Conservation (phyloP, 1,140 invertebrate genomes). For the Sitodiplosis mosellana region DNA sequence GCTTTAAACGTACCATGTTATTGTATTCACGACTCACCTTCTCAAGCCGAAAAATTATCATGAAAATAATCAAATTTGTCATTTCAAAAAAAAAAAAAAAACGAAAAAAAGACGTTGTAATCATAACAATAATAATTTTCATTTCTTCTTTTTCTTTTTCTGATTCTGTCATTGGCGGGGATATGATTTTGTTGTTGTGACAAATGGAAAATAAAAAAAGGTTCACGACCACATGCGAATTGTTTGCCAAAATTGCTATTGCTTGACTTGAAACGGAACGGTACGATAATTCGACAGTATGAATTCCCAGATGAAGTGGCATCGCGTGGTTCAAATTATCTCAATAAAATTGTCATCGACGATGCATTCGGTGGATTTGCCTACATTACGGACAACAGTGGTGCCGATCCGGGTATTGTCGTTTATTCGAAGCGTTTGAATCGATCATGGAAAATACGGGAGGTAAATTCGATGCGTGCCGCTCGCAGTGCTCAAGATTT, state of each 20-base stretch:
- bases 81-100: no score
- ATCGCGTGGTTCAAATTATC: slow-evolving; percentile 29
- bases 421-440: slow-evolving; percentile 39
- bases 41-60: no score
- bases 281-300: slow-evolving; percentile 32
- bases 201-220: neutral
- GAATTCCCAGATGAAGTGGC: slow-evolving; percentile 33
- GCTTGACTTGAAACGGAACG: slow-evolving; percentile 40
- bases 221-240: neutral
- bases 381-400: slow-evolving; percentile 47
- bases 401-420: slow-evolving; percentile 45
- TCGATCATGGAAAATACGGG: slow-evolving; percentile 45
- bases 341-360: slow-evolving; percentile 50
- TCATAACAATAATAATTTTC: no score
- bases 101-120: no score
- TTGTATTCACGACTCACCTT: no score
- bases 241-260: slow-evolving; percentile 46
- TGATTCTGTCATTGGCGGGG: no score
- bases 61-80: no score
- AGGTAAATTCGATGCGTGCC: slow-evolving; percentile 37
- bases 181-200: no score
- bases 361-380: slow-evolving; percentile 42
- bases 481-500: slow-evolving; percentile 33
- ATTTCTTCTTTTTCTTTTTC: no score
- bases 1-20: no score